Conservation (phyloP, 2,113 vertebrate genomes). For the Stegostoma tigrinum region DNA sequence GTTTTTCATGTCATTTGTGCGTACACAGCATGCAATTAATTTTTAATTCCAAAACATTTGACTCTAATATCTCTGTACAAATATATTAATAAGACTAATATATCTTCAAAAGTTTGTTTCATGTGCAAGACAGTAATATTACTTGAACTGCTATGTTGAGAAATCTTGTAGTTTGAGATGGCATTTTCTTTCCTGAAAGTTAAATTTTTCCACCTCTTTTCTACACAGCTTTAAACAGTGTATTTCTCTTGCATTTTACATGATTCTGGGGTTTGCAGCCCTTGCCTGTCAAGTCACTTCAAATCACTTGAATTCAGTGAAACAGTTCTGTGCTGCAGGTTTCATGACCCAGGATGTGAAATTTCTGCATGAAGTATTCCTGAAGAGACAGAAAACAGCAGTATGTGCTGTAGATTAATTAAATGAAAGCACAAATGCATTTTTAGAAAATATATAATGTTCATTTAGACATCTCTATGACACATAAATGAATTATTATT, state of each 20-base stretch:
- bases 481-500: slow-evolving; percentile 57
- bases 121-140: not conserved
- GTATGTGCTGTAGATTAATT: slow-evolving; percentile 50
- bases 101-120: not conserved
- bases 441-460: slow-evolving; percentile 51
- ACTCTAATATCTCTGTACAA: not conserved
- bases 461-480: slow-evolving; percentile 44
- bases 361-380: slow-evolving; percentile 53
- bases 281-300: slow-evolving; percentile 86
- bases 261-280: slow-evolving; percentile 80
- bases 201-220: slow-evolving; percentile 58
- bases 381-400: slow-evolving; percentile 41
- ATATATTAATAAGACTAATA: not conserved
- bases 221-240: slow-evolving; percentile 56
- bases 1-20: slow-evolving; percentile 23
- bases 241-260: slow-evolving; percentile 86
- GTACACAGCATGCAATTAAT: slow-evolving; percentile 12
- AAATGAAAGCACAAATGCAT: slow-evolving; percentile 41
- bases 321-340: slow-evolving; percentile 65
- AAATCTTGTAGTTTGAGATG: not conserved
- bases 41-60: slow-evolving; percentile 32
- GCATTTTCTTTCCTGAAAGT: not conserved
- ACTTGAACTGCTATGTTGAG: not conserved
- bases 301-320: slow-evolving; percentile 76
- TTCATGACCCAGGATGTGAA: slow-evolving; percentile 55